phyloP scores from a whole-genome alignment of 2,113 vertebrate species.

The Paramisgurnus dabryanus region DNA sequence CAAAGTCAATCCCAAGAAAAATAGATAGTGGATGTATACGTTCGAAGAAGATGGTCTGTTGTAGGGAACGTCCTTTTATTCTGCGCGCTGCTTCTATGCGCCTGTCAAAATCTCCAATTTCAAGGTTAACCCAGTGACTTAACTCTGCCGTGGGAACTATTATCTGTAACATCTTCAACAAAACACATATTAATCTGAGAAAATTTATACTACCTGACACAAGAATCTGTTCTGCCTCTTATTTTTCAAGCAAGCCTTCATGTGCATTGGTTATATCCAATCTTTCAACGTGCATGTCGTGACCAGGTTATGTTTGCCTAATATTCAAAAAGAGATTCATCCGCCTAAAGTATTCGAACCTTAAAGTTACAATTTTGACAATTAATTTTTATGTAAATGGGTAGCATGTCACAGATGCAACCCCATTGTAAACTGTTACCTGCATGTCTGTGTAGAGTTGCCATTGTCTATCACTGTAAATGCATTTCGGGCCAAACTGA shows the following conservation, averaged over 20 bases:
- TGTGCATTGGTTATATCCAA: neutral
- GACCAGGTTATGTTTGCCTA: neutral
- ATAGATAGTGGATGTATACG: constrained; percentile 39
- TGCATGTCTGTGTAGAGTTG: no score
- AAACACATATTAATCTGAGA: constrained; percentile 24
- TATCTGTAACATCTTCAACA: constrained; percentile 29
- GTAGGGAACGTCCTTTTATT: constrained; percentile 4
- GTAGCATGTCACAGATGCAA: no score
- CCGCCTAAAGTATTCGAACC: no score
- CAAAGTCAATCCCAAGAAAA: constrained; percentile 41
- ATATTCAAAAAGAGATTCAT: no score
- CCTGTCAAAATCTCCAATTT: constrained; percentile 36
- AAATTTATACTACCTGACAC: neutral
- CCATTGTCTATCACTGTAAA: no score
- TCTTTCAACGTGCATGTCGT: neutral
- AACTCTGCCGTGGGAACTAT: constrained; percentile 31
- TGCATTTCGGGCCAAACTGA: neutral
- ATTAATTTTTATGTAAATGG: no score
- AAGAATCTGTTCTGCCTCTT: constrained; percentile 15
- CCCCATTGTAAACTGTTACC: no score
- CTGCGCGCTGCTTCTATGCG: neutral
- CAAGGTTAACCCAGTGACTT: constrained; percentile 34
- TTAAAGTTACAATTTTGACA: no score
- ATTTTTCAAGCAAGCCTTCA: neutral
- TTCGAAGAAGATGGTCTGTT: constrained; percentile 13